phyloP scores from a whole-genome alignment of 2,888 invertebrate species.

The Agrotis clavis region DNA sequence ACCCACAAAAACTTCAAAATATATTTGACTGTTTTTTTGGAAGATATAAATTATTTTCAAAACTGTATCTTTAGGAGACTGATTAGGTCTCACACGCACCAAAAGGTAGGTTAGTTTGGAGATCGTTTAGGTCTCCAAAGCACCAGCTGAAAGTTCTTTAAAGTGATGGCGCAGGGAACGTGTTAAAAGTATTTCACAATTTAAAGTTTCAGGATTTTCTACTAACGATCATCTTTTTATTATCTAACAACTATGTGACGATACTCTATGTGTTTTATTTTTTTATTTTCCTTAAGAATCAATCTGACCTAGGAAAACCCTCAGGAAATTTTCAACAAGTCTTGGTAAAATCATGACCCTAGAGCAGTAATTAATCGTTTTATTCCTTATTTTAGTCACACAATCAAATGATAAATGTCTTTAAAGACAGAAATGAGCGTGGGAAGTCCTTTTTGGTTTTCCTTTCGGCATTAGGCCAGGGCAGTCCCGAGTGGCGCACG shows the following conservation, averaged over 20 bases:
- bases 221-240: background rate
- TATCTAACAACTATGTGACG: no score
- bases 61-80: no score
- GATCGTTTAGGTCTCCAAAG: no score
- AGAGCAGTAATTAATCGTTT: background rate
- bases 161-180: no score
- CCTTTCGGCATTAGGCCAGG: conserved; percentile 31
- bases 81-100: no score
- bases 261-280: no score
- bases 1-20: no score
- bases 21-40: no score
- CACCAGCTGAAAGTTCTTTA: no score
- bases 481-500: conserved; percentile 24
- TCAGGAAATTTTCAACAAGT: background rate
- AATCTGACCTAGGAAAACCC: background rate
- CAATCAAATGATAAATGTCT: background rate
- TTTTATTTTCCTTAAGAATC: background rate
- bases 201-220: background rate
- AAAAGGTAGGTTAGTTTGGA: no score
- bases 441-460: conserved; percentile 31
- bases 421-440: conserved; percentile 22
- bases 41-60: no score
- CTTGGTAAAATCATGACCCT: background rate
- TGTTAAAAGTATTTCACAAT: background rate
- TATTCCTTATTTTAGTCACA: background rate